Conservation (phyloP, 1,140 invertebrate species). For the Acyrthosiphon pisum region DNA sequence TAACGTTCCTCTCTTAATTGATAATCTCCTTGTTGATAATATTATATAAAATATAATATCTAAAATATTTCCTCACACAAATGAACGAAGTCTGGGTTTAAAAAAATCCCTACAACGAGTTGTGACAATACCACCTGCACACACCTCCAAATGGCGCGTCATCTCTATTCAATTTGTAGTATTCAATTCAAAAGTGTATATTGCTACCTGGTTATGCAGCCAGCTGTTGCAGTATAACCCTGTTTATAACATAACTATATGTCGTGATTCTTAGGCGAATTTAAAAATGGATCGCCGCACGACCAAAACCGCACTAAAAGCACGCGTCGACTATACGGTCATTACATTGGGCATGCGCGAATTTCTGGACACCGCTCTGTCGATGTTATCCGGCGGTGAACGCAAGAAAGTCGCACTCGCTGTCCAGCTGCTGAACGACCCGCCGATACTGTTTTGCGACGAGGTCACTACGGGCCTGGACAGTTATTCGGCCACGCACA, state of each 20-base stretch:
- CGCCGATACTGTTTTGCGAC: slow-evolving; percentile 96
- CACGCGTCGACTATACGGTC: slow-evolving; percentile 65
- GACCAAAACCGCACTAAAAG: slow-evolving; percentile 59
- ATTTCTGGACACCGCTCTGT: slow-evolving; percentile 79
- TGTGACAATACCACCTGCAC: too few species aligned
- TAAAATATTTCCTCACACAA: too few species aligned
- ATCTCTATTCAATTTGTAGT: too few species aligned
- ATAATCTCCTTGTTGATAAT: too few species aligned
- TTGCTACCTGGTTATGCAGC: too few species aligned
- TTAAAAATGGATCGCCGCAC: slow-evolving; percentile 64
- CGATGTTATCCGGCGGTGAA: slow-evolving; percentile 89
- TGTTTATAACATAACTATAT: background rate
- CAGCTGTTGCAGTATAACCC: too few species aligned
- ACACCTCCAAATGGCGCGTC: too few species aligned
- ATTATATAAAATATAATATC: too few species aligned
- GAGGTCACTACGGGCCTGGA: slow-evolving; percentile 81
- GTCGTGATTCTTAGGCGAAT: slow-evolving; percentile 58
- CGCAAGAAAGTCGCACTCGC: slow-evolving; percentile 91
- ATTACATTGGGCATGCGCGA: slow-evolving; percentile 79
- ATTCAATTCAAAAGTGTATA: too few species aligned
- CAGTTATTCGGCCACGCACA: slow-evolving; percentile 59
- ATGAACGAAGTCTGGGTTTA: too few species aligned
- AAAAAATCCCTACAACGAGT: too few species aligned
- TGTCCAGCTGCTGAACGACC: slow-evolving; percentile 71
- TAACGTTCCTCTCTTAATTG: too few species aligned